Percentiles rank a stretch among this genome's conserved stretches.
Evolutionary conservation across 2,797 vertebrate genomes (phyloP).

Genomic region (Diceros bicornis): DNA sequence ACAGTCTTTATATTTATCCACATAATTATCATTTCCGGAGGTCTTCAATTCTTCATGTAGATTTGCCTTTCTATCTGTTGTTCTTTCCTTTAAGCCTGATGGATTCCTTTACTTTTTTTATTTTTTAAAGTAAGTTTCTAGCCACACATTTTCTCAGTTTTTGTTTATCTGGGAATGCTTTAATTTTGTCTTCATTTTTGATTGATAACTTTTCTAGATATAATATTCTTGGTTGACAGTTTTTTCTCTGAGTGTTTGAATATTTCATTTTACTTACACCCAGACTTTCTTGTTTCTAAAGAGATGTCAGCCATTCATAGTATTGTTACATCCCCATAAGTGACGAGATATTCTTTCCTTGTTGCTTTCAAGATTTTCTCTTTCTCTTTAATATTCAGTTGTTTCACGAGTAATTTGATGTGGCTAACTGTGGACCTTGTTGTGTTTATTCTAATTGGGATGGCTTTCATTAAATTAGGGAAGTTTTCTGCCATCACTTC

Average conservation of each 20-base stretch:
- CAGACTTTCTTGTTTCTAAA: not conserved
- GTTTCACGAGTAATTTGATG: not conserved
- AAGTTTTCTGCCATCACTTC: not conserved
- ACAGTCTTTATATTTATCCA: not conserved
- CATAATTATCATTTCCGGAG: not conserved
- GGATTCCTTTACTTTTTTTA: not conserved
- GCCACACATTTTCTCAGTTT: not conserved
- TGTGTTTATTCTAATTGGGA: not conserved
- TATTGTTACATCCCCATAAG: not conserved
- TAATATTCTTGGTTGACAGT: not conserved
- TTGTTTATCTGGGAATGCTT: not conserved
- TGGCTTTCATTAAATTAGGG: not conserved
- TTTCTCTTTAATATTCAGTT: not conserved
- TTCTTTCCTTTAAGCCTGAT: not conserved
- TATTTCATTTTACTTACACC: not conserved
- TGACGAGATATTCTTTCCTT: not conserved
- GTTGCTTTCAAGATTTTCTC: not conserved
- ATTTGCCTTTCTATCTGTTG: not conserved
- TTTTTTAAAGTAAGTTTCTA: not conserved
- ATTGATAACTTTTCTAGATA: not conserved
- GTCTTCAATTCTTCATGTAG: not conserved
- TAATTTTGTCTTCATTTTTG: not conserved
- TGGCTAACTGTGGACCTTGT: not conserved
- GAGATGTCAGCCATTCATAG: not conserved
- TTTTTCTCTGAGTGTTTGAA: not conserved